Percentiles rank a stretch among this genome's conserved stretches.
Evolutionary conservation across 2,888 invertebrate species (phyloP).

Genomic region (Smittia aterrima): DNA sequence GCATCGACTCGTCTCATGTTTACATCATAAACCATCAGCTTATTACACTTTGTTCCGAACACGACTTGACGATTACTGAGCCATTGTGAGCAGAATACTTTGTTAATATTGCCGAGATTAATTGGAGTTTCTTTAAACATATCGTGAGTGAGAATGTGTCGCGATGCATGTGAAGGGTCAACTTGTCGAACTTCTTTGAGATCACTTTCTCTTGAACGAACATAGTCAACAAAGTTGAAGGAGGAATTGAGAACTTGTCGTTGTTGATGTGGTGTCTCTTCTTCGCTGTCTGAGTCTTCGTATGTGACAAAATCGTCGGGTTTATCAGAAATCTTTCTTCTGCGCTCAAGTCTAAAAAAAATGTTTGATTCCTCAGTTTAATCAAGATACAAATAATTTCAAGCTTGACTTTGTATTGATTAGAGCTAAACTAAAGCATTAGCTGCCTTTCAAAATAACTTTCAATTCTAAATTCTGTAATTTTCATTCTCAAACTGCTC

Average conservation of each 20-base stretch:
- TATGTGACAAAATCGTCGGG: constrained; percentile 89
- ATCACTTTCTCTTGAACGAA: constrained; percentile 73
- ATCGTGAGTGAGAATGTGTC: constrained; percentile 86
- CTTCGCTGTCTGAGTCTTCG: constrained; percentile 84
- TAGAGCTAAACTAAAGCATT: no score
- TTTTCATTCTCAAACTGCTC: neutral
- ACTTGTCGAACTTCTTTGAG: constrained; percentile 68
- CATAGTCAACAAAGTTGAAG: constrained; percentile 82
- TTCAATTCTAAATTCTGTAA: no score
- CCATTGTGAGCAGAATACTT: constrained; percentile 96
- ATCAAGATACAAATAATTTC: constrained; percentile 24
- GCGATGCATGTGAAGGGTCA: constrained; percentile 75
- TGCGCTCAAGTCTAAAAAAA: constrained; percentile 63
- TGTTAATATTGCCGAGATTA: constrained; percentile 81
- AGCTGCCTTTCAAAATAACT: no score
- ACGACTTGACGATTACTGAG: constrained; percentile 91
- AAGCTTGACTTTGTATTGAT: no score
- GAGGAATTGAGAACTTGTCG: constrained; percentile 73
- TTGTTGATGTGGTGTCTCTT: constrained; percentile 71
- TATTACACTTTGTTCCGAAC: constrained; percentile 78
- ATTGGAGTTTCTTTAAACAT: constrained; percentile 84
- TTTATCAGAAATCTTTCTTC: constrained; percentile 74
- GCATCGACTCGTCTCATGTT: constrained; percentile 80
- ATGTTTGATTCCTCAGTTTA: neutral
- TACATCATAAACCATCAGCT: constrained; percentile 91